Evolutionary conservation across 2,888 invertebrate species (phyloP).

Genomic region (Phytoseiulus persimilis): DNA sequence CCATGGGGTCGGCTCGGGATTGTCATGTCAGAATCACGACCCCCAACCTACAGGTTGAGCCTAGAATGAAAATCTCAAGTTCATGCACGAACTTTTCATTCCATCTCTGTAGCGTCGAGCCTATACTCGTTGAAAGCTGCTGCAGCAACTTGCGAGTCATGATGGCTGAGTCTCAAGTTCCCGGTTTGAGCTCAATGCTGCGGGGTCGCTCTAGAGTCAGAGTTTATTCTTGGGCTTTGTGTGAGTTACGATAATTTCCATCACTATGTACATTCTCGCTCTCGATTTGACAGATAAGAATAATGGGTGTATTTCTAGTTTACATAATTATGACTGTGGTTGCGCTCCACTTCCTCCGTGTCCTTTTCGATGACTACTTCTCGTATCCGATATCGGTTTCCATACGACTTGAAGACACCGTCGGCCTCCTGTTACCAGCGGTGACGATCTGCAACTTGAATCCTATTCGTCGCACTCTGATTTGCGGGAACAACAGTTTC

Average conservation of each 20-base stretch:
- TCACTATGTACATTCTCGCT: neutral
- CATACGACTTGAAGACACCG: conserved; percentile 42
- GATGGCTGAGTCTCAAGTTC: conserved; percentile 35
- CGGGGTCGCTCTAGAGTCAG: conserved; percentile 18
- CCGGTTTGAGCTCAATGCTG: conserved; percentile 34
- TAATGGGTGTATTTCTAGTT: neutral
- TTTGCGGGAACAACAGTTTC: neutral
- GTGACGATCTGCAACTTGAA: conserved; percentile 46
- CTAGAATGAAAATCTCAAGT: neutral
- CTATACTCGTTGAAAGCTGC: neutral
- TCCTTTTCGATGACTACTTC: conserved; percentile 42
- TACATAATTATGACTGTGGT: conserved; percentile 22
- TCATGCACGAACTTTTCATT: neutral
- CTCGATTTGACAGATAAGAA: no score
- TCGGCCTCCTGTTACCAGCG: conserved; percentile 44
- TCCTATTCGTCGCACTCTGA: conserved; percentile 41
- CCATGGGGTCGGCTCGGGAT: no score
- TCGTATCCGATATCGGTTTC: conserved; percentile 43
- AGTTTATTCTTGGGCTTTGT: conserved; percentile 10
- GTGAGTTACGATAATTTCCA: neutral
- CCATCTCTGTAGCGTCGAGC: conserved; percentile 6
- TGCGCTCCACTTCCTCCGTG: conserved; percentile 26
- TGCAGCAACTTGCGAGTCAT: conserved; percentile 29
- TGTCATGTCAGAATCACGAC: no score
- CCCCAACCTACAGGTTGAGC: no score